Percentiles rank a stretch among this genome's conserved stretches.
phyloP scores from a whole-genome alignment of 1,140 invertebrate species.

The Neodiprion virginianus region DNA sequence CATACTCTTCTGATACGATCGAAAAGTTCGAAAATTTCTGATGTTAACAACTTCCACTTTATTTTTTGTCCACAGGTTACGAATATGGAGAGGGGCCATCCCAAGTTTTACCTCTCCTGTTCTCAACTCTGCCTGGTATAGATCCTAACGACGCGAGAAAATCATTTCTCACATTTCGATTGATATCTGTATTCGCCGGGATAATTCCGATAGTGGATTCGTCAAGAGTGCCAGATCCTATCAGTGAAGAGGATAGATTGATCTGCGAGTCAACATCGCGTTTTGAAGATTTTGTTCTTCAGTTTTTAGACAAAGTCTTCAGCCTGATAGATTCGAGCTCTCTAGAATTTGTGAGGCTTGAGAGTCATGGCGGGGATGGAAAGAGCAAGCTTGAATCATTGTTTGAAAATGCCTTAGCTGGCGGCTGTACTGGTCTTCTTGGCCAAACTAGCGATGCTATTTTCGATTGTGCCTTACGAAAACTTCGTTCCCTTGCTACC shows the following conservation, averaged over 20 bases:
- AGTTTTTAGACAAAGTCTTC: slow-evolving; percentile 84
- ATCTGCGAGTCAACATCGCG: slow-evolving; percentile 81
- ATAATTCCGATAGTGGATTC: slow-evolving; percentile 86
- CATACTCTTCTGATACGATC: not conserved
- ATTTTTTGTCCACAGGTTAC: slow-evolving; percentile 39
- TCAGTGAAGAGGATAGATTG: slow-evolving; percentile 75
- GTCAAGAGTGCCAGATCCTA: slow-evolving; percentile 72
- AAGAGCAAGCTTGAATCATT: slow-evolving; percentile 66
- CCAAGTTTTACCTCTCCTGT: slow-evolving; percentile 82
- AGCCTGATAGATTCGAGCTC: slow-evolving; percentile 76
- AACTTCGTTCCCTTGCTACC: slow-evolving; percentile 76
- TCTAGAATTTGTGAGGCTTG: slow-evolving; percentile 70
- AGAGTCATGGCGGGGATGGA: slow-evolving; percentile 61
- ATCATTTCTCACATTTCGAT: slow-evolving; percentile 78
- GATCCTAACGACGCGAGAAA: slow-evolving; percentile 92
- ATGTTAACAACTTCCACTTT: too few species aligned
- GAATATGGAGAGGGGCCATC: slow-evolving; percentile 78
- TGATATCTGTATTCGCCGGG: slow-evolving; percentile 78
- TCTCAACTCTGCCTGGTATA: slow-evolving; percentile 83
- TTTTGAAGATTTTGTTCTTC: slow-evolving; percentile 88
- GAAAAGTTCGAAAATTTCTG: not conserved
- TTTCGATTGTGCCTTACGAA: slow-evolving; percentile 75
- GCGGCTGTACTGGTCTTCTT: slow-evolving; percentile 65
- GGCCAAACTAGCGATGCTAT: slow-evolving; percentile 58
- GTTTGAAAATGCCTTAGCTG: slow-evolving; percentile 63